Evolutionary conservation across 2,113 vertebrate genomes (phyloP).

Genomic region (Cheilinus undulatus): DNA sequence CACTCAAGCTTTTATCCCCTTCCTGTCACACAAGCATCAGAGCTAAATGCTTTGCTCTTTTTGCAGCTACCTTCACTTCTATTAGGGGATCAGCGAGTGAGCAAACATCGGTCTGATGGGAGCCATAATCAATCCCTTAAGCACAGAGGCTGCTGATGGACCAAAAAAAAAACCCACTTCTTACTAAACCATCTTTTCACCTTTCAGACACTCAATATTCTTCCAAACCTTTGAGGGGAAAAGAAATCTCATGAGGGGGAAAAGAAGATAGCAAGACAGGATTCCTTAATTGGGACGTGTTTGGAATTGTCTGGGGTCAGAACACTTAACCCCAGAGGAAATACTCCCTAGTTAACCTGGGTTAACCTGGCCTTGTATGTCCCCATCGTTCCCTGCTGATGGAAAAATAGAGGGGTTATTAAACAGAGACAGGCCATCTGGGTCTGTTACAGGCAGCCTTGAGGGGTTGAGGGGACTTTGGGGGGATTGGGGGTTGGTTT

Average conservation of each 20-base stretch:
- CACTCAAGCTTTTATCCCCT: constrained; percentile 33
- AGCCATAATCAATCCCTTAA: constrained; percentile 63
- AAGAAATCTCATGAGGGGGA: neutral
- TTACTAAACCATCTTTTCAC: constrained; percentile 35
- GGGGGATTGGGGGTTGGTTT: neutral
- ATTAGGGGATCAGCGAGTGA: constrained; percentile 54
- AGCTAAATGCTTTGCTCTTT: constrained; percentile 42
- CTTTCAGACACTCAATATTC: constrained; percentile 12
- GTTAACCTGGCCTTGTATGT: constrained; percentile 54
- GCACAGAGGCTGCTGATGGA: constrained; percentile 30
- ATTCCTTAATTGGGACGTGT: constrained; percentile 51
- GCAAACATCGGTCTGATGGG: constrained; percentile 59
- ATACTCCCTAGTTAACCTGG: constrained; percentile 48
- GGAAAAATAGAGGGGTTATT: constrained; percentile 43
- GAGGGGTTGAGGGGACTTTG: constrained; percentile 21
- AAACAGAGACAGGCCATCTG: constrained; percentile 51
- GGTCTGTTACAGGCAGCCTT: constrained; percentile 36
- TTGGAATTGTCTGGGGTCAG: constrained; percentile 43
- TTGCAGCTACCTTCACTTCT: constrained; percentile 44
- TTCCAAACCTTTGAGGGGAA: neutral
- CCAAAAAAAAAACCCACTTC: constrained; percentile 5
- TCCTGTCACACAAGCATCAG: constrained; percentile 15
- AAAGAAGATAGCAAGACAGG: constrained; percentile 29
- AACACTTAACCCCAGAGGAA: constrained; percentile 56
- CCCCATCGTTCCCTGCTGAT: constrained; percentile 28